A percentile compares a stretch with the other conserved stretches of the same genome.
Conservation (phyloP, 2,797 vertebrate species). For the Anguilla anguilla region DNA sequence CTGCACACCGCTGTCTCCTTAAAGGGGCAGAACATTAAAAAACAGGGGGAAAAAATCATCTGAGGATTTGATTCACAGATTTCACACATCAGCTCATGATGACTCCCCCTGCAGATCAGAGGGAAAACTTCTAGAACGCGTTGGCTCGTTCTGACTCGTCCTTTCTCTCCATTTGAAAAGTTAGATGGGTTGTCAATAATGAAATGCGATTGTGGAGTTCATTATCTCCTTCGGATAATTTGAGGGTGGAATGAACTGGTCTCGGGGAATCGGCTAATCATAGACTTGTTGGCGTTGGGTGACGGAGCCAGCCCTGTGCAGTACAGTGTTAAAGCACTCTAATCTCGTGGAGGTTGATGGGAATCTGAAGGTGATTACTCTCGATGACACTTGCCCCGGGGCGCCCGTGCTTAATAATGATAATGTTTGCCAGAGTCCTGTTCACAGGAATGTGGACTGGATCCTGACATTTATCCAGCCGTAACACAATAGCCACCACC, state of each 20-base stretch:
- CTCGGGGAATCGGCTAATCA: conserved; percentile 27
- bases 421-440: conserved; percentile 19
- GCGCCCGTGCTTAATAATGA: conserved; percentile 24
- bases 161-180: neutral
- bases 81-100: neutral
- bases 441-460: conserved; percentile 10
- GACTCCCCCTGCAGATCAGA: neutral
- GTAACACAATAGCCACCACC: conserved; percentile 17
- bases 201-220: conserved; percentile 10
- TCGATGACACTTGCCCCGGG: conserved; percentile 30
- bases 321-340: neutral
- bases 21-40: neutral
- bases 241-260: conserved; percentile 23
- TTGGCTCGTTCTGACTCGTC: neutral
- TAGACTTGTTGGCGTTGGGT: neutral
- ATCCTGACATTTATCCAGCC: conserved; percentile 26
- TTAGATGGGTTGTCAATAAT: conserved; percentile 28
- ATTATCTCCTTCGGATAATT: conserved; percentile 19
- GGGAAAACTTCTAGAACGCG: neutral
- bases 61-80: neutral
- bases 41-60: neutral
- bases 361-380: conserved; percentile 30
- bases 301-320: neutral
- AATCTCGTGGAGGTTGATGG: conserved; percentile 25
- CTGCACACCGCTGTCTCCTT: neutral